These are phyloP conservation scores for mouse (Mus musculus) DNA, from an alignment of 2,113 vertebrate species.

Conservation along the genomic window DNA sequence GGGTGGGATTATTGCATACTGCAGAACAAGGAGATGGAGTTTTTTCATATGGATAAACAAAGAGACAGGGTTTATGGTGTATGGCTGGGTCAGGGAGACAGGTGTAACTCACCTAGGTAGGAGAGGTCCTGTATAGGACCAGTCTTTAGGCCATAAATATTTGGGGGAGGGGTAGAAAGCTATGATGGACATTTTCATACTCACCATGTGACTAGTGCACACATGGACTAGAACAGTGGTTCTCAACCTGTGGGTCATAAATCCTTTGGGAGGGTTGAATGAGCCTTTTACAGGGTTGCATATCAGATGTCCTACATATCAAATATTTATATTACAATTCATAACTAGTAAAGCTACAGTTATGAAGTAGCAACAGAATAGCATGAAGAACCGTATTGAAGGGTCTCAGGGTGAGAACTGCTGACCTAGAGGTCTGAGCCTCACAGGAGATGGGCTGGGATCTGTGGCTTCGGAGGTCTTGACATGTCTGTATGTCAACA, in stretches of 20 bases:
- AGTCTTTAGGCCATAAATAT: background rate
- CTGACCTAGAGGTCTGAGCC: background rate
- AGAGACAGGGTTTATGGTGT: background rate
- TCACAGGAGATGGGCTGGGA: background rate
- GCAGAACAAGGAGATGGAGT: background rate
- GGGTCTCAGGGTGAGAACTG: background rate
- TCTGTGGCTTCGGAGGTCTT: background rate
- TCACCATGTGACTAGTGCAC: background rate
- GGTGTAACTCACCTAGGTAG: background rate
- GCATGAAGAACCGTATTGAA: background rate
- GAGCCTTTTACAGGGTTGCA: background rate
- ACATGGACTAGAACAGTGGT: background rate
- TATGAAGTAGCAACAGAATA: background rate
- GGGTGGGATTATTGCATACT: background rate
- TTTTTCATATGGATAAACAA: background rate
- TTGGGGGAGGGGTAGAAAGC: background rate
- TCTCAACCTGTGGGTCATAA: background rate
- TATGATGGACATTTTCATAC: background rate
- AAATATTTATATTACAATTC: background rate
- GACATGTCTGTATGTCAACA: background rate
- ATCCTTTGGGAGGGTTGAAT: background rate
- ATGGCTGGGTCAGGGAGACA: background rate
- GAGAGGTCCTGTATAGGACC: background rate
- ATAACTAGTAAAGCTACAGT: background rate
- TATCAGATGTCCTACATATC: background rate